These are phyloP conservation scores for Agonopterix alstromeriana DNA, from an alignment of 2,888 invertebrate genomes.

Conservation along the genomic window DNA sequence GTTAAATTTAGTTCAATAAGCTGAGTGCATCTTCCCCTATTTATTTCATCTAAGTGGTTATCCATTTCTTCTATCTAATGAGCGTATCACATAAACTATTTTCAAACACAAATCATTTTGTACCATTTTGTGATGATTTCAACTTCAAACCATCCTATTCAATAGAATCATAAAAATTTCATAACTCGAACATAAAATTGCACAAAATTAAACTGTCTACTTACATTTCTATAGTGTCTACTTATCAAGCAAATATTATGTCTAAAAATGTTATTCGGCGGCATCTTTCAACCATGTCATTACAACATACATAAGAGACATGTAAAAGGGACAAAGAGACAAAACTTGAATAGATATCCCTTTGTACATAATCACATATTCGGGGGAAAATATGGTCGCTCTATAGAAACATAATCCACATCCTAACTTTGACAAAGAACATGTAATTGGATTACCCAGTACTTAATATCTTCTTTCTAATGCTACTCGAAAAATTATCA, in stretches of 20 bases:
- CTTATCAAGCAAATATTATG: too few relatives aligned
- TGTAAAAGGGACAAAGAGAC: conserved; percentile 49
- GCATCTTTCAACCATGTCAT: conserved; percentile 42
- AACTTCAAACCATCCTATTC: too few relatives aligned
- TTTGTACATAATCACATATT: conserved; percentile 59
- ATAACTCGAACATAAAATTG: not conserved
- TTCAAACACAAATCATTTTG: too few relatives aligned
- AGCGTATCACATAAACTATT: too few relatives aligned
- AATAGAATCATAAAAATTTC: too few relatives aligned
- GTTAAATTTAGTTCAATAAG: too few relatives aligned
- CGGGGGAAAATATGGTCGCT: conserved; percentile 56
- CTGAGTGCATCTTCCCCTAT: too few relatives aligned
- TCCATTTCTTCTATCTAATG: too few relatives aligned
- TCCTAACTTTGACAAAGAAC: conserved; percentile 69
- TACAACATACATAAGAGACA: conserved; percentile 31
- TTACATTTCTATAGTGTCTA: too few relatives aligned
- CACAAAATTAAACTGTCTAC: not conserved
- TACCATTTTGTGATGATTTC: too few relatives aligned
- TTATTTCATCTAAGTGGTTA: too few relatives aligned
- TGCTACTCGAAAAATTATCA: conserved; percentile 31
- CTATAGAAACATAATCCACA: conserved; percentile 73
- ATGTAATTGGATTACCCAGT: conserved; percentile 72
- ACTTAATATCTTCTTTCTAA: conserved; percentile 70
- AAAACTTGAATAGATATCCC: conserved; percentile 54
- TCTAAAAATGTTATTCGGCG: conserved; percentile 9